These are phyloP conservation scores for Crioceris asparagi DNA, from an alignment of 2,888 invertebrate species.

Conservation along the genomic window DNA sequence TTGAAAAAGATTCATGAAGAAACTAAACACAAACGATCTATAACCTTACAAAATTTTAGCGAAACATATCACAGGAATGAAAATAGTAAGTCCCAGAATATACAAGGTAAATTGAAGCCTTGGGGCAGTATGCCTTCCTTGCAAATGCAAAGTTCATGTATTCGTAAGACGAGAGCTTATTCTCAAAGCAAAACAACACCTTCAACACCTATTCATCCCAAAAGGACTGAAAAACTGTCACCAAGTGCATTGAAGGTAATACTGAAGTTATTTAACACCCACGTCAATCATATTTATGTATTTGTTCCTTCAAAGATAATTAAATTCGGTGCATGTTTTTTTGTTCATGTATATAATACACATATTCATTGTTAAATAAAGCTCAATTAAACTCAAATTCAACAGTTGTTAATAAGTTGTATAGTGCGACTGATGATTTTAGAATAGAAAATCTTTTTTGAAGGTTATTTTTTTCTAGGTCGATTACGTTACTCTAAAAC, in stretches of 20 bases:
- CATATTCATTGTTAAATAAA: too few relatives aligned
- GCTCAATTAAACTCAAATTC: too few relatives aligned
- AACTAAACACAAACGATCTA: constrained; percentile 6
- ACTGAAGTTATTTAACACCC: constrained; percentile 1
- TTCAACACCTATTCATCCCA: constrained; percentile 29
- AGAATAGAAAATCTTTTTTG: too few relatives aligned
- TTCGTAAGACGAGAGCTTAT: constrained; percentile 18
- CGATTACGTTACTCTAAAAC: constrained; percentile 27
- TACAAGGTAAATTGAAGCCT: constrained; percentile 32
- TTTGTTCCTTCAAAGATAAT: too few relatives aligned
- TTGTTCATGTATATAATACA: too few relatives aligned
- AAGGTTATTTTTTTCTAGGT: constrained; percentile 29
- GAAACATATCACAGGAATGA: too few relatives aligned
- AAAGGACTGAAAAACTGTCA: constrained; percentile 21
- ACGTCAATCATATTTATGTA: too few relatives aligned
- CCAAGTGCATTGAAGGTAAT: constrained; percentile 22
- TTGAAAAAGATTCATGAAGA: constrained; percentile 25
- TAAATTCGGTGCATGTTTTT: too few relatives aligned
- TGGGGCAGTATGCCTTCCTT: constrained; percentile 39
- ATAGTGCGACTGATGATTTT: too few relatives aligned
- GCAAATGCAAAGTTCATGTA: constrained; percentile 14
- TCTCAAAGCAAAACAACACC: constrained; percentile 33
- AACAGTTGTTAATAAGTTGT: too few relatives aligned
- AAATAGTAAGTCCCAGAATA: constrained; percentile 7
- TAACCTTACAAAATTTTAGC: constrained; percentile 14